These are phyloP conservation scores for Emydocephalus ijimae DNA, from an alignment of 2,113 vertebrate genomes.

Conservation along the genomic window DNA sequence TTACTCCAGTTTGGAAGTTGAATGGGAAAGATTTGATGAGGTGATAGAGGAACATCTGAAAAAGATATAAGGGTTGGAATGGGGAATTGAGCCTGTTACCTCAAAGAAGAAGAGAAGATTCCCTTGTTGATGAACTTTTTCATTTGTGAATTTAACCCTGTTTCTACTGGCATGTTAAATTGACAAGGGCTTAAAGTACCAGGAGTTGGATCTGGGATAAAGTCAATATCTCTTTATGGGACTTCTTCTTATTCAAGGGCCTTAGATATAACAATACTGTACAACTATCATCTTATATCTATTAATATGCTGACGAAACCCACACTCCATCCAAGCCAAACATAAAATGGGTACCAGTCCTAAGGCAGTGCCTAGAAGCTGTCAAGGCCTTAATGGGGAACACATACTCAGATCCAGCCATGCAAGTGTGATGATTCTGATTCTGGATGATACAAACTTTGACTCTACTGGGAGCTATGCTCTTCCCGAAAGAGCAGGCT, in stretches of 20 bases:
- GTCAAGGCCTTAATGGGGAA: not conserved
- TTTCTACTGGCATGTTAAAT: not conserved
- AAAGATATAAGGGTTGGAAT: not conserved
- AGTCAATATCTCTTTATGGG: not conserved
- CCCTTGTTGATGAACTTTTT: not conserved
- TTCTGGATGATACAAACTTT: not conserved
- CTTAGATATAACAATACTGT: not conserved
- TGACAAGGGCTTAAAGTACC: not conserved
- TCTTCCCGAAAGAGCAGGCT: not conserved
- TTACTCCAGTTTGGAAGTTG: not conserved
- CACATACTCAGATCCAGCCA: not conserved
- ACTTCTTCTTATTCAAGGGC: not conserved
- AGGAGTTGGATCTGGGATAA: not conserved
- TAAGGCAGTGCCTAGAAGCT: not conserved
- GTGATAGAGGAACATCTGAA: not conserved
- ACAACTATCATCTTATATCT: not conserved
- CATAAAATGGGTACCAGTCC: not conserved
- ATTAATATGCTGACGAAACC: not conserved
- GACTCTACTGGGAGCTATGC: not conserved
- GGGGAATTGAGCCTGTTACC: not conserved
- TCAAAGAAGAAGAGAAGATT: not conserved
- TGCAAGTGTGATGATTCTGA: not conserved
- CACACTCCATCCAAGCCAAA: not conserved
- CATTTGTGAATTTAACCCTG: not conserved
- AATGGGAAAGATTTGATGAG: not conserved